Evolutionary conservation across 2,888 invertebrate species (phyloP).

Genomic region (Steromphala cineraria): DNA sequence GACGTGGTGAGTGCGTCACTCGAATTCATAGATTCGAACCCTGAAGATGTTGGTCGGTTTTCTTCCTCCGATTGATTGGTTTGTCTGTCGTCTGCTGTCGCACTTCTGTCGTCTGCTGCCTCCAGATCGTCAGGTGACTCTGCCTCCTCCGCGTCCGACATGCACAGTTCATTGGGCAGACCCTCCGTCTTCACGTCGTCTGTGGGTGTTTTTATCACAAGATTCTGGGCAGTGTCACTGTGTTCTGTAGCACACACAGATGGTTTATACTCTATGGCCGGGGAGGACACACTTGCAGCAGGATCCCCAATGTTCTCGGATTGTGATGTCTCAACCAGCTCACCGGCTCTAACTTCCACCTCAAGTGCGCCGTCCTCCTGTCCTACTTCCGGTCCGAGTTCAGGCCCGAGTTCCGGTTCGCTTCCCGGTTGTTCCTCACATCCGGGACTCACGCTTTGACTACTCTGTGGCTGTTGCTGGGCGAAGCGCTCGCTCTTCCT

Average conservation of each 20-base stretch:
- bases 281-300: not conserved
- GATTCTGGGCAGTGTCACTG: not conserved
- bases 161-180: not conserved
- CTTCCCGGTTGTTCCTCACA: not conserved
- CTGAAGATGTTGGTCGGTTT: not conserved
- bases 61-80: not conserved
- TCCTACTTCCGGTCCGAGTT: not conserved
- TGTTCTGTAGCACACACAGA: not conserved
- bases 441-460: conserved; percentile 1
- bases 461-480: conserved; percentile 79
- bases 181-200: not conserved
- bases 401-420: not conserved
- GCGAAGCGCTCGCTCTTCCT: conserved; percentile 76
- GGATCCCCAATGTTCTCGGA: not conserved
- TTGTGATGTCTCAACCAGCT: not conserved
- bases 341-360: conserved; percentile 7
- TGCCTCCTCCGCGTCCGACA: not conserved
- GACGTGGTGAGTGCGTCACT: not conserved
- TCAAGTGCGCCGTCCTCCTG: conserved; percentile 14
- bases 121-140: not conserved
- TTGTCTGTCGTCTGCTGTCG: not conserved
- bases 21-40: not conserved
- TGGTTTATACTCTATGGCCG: not conserved
- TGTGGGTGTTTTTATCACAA: not conserved
- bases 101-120: not conserved